Evolutionary conservation across 1,140 invertebrate genomes (phyloP), one percentile per base, ranked within the genome.

Genomic region (Apis mellifera): DNA sequence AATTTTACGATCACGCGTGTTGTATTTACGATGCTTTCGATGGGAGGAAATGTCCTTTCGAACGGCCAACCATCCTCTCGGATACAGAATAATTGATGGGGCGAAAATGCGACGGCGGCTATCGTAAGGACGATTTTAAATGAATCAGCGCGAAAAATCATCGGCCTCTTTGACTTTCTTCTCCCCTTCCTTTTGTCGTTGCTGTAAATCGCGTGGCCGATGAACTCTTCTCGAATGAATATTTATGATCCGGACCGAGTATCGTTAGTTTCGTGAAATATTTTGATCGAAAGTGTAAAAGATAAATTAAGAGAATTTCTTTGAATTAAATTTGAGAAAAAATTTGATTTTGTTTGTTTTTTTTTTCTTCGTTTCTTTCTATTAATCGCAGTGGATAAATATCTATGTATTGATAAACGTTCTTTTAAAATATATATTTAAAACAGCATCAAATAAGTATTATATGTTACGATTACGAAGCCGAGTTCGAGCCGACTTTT

Each of bases 1-100:
- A 26, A 48, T 52, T 79, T 79, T 72, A 79, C 77, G 77, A 32
- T 77, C 75, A 26, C 55, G 12, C 32, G 52, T 66, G 9, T 55
- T 54, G 42, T 55, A 68, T 82, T 82, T 76, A 70, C 65, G 80
- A 82, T 64, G 26, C 21, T 23, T 48, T 55, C 42, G n/a, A 32
- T 42, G 62, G 12, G 32, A 19, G 65, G 74, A 70, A 75, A 57
- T 65, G 48, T 23, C 32, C 15, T 50, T 42, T 21, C n/a, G 62
- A 81, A 68, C n/a, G 23, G 9, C 32, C 48, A n/a, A 1, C 12
- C 9, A n/a, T n/a, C 75, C 52, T 68, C 32, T 59, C 21, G 17
- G 42, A 23, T 55, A 57, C 23, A 48, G 74, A 77, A 82, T 77
- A 82, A 82, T 64, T 69, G 57, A 76, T 55, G 48, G 8, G 15